Evolutionary conservation across 2,888 invertebrate genomes (phyloP), one percentile per base, ranked within the genome.

Genomic region (Unio delphinus): DNA sequence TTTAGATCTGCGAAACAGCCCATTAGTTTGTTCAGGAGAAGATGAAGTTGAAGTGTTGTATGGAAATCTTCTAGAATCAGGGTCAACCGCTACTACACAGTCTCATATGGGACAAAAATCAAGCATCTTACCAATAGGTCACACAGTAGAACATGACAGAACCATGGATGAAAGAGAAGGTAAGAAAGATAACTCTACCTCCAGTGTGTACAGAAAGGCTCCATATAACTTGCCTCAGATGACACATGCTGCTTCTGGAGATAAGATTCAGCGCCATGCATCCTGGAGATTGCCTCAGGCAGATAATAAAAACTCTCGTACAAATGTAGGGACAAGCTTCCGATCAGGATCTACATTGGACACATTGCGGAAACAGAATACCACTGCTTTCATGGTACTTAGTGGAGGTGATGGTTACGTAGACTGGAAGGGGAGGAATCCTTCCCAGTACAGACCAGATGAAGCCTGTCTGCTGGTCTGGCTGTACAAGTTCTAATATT

Each of bases 371-470:
- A 81, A 74, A 60, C 74, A 77, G 56, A 75, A 78, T 55, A 75
- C 80, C 64, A 87, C 86, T 68, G 84, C 87, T 6, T 82, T 87
- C 30, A 78, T 88, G 61, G 81, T 88, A 7, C 75, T 88, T 2
- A 86, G 84, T 70, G 89, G 88, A 0, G 89, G 89, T 1, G 87
- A 88, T 64, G 88, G 89, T 1, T 87, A 88, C 67, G 80, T 81
- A 57, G 86, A 87, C 73, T 85, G 87, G 83, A 82, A 82, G 60
- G 77, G 71, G 61, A 62, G 74, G 23, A 67, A 70, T 17, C 71
- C 72, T 0, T 72, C 76, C 28, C 68, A 66, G 20, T 73, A 74
- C 58, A 74, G 79, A 54, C 75, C 71, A n/a, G 81, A 82, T 20
- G 86, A 86, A 61, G 82, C 87, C 3, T 80, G 78, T 56, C 72